Base-by-base conservation (phyloP, 2,888 invertebrate genomes). In the Apodemia zela region DNA sequence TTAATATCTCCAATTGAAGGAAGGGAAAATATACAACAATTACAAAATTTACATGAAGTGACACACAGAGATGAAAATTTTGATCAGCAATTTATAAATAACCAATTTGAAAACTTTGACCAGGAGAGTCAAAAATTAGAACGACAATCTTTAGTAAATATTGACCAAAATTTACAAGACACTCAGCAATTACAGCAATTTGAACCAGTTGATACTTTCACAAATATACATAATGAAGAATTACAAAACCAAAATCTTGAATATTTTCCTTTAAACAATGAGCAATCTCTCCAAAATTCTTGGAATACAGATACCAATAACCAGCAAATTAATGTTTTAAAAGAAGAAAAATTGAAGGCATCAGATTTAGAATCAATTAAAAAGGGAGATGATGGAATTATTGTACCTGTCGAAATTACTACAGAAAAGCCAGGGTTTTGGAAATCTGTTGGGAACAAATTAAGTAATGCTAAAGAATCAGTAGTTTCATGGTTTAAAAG, bases 401-500 rank as follows among this genome's bases (percentile, higher is more conserved):
- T 69, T 63, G 42, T 75, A 64, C 71, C 82, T 67, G 66, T 69
- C 70, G 79, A 77, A 68, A 57, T 72, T 64, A 68, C 69, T n/a
- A 80, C 82, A 67, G 82, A 85, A 73, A 81, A 88, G 62, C 77
- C 89, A 59, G 90, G 93, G 21, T 93, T 94, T 75, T 94, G 94
- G 94, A 82, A 81, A 65, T 88, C 84, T 74, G 72, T 94, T 65
- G 92, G 93, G 63, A 84, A 81, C 69, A 93, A 92, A 82, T 81
- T 94, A 54, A 83, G 81, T 58, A 85, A 66, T 70, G 89, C 93
- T 10, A 93, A 93, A 72, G 84, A 91, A 54, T 93, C 86, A 78
- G 89, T 93, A 58, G 82, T 82, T 70, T 93, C 93, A 69, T 93
- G 92, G 86, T 92, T 93, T 67, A 80, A 75, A 66, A 83, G 75